These are phyloP conservation scores for Strongylocentrotus purpuratus DNA, from an alignment of 35 echinoderm and acorn worm species.

Conservation along the genomic window DNA sequence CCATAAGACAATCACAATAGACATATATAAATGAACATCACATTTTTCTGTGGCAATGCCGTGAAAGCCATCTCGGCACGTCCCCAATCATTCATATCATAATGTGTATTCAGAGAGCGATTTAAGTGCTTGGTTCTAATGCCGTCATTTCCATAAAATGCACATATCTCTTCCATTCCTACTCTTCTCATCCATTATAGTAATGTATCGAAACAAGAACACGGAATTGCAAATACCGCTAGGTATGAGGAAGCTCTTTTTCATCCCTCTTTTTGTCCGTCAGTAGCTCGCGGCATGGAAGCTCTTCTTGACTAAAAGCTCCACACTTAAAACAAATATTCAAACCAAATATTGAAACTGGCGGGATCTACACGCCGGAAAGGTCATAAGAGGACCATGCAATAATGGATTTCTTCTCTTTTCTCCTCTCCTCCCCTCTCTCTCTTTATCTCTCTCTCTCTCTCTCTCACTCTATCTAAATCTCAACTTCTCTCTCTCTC, in stretches of 20 bases:
- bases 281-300: neutral
- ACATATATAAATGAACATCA: neutral
- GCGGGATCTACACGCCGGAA: neutral
- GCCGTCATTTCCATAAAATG: neutral
- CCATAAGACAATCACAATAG: neutral
- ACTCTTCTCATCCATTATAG: neutral
- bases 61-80: neutral
- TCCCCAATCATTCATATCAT: neutral
- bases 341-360: constrained; percentile 1
- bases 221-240: neutral
- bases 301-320: neutral
- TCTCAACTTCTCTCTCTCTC: too few species aligned
- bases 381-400: neutral
- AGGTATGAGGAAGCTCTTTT: neutral
- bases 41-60: neutral
- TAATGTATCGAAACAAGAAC: constrained; percentile 5
- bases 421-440: neutral
- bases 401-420: neutral
- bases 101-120: neutral
- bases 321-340: constrained; percentile 6
- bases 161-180: neutral
- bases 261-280: neutral
- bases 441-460: neutral
- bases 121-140: neutral
- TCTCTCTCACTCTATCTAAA: too few species aligned